Base-by-base conservation (phyloP, 2,113 vertebrate species). In the Chionomys nivalis region DNA sequence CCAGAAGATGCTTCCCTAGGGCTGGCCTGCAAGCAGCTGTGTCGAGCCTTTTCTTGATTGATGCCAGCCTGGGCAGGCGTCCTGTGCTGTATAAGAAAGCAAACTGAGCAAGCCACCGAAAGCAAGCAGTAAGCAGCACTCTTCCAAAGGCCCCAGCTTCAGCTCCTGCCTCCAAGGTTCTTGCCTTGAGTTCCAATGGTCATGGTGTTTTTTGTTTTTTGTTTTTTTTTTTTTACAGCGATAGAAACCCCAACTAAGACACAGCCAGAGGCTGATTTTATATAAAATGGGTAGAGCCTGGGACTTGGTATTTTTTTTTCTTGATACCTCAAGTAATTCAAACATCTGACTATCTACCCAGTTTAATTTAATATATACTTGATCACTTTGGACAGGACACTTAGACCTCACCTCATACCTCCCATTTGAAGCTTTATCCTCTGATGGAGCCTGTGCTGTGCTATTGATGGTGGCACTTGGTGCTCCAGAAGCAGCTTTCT, bases 241-340 rank as follows among this genome's bases (percentile, higher is more conserved):
- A 28, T 17, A 85, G 58, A 63, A 85, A 44, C 26, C n/a, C 26
- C 42, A 42, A 63, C 58, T 26, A 65, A 65, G 81, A 63, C n/a
- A 63, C 21, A 3, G 26, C 52, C 82, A 87, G 72, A 33, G n/a
- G 17, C 28, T 55, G 86, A 39, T 81, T 93, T 90, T 72, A 21
- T 49, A 91, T 24, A 66, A 76, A 89, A 76, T 52, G 23, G 31
- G 7, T 44, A 87, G 11, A 89, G 10, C 44, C 68, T 89, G 31
- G 36, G 75, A 85, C 44, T 52, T 49, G 33, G 17, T 73, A 16
- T 39, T 94, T 95, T 88, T 94, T 95, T 88, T 42, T n/a, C n/a
- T 36, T 81, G 95, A 91, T 82, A 58, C 24, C 47, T 81, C 16
- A 16, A 52, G 44, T 16, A 65, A 92, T 36, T 82, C 70, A 66